phyloP scores from a whole-genome alignment of 1,140 invertebrate species.

The Anastatus disparis region DNA sequence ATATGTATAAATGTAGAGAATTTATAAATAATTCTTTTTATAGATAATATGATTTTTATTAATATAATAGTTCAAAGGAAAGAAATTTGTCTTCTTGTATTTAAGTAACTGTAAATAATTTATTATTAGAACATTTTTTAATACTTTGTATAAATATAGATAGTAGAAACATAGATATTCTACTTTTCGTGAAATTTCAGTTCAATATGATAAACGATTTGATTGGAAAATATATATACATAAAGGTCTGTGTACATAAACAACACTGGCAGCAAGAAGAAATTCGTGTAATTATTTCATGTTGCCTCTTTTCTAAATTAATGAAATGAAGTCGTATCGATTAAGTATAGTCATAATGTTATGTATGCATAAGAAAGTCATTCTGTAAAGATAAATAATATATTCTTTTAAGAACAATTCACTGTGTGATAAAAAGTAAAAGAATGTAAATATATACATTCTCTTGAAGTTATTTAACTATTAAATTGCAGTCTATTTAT shows the following conservation, averaged over 20 bases:
- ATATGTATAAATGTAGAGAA: slow-evolving; percentile 36
- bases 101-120: slow-evolving; percentile 29
- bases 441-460: neutral
- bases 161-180: neutral
- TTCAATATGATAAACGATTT: slow-evolving; percentile 7
- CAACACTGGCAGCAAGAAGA: too few relatives aligned
- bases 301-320: slow-evolving; percentile 37
- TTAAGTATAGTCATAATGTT: slow-evolving; percentile 4
- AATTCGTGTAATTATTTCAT: slow-evolving; percentile 33
- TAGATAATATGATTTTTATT: slow-evolving; percentile 14
- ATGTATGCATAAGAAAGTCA: slow-evolving; percentile 31
- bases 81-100: slow-evolving; percentile 9
- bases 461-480: slow-evolving; percentile 3
- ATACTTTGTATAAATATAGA: neutral
- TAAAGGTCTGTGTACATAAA: too few relatives aligned
- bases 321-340: too few relatives aligned
- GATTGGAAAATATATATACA: neutral
- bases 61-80: slow-evolving; percentile 12
- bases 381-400: slow-evolving; percentile 33
- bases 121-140: too few relatives aligned
- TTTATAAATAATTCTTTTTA: slow-evolving; percentile 16
- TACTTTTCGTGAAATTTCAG: slow-evolving; percentile 1
- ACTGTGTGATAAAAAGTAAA: slow-evolving; percentile 32
- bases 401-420: slow-evolving; percentile 33
- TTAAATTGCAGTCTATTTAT: neutral